Percentiles rank a stretch among this genome's conserved stretches.
Evolutionary conservation across 2,888 invertebrate species (phyloP).

Genomic region (Himalopsyche kuldschensis): DNA sequence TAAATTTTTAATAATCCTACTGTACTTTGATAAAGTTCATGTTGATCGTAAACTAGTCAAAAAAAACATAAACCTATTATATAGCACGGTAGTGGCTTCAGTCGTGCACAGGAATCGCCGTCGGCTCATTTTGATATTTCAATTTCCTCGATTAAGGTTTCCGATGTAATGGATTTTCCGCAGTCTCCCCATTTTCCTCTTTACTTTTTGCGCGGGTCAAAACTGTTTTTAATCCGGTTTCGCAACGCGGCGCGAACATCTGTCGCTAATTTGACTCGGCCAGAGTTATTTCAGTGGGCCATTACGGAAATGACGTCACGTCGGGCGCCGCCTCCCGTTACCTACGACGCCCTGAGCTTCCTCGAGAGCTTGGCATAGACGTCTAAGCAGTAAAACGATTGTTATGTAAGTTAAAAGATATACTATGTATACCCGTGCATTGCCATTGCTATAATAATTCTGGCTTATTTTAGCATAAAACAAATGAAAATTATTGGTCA

Average conservation of each 20-base stretch:
- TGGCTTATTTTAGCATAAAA: no score
- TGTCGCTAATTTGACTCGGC: constrained; percentile 26
- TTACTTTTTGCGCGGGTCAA: not conserved
- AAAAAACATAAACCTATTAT: no score
- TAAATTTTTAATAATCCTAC: no score
- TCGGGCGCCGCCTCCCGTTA: constrained; percentile 11
- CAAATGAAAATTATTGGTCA: no score
- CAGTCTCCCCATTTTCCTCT: not conserved
- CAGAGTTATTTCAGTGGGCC: constrained; percentile 19
- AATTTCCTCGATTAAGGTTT: not conserved
- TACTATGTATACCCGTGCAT: no score
- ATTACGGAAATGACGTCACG: constrained; percentile 29
- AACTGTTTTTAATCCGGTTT: constrained; percentile 9
- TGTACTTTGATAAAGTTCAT: no score
- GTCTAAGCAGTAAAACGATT: not conserved
- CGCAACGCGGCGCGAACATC: constrained; percentile 7
- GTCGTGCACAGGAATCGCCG: no score
- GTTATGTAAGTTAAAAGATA: not conserved
- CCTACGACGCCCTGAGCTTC: constrained; percentile 27
- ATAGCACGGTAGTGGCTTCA: no score
- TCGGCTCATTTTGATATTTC: not conserved
- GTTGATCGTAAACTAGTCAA: no score
- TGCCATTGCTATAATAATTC: no score
- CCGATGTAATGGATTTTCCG: not conserved
- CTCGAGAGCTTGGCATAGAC: not conserved